These are phyloP conservation scores for Spicauda simplicius DNA, from an alignment of 2,888 invertebrate species.

Conservation along the genomic window DNA sequence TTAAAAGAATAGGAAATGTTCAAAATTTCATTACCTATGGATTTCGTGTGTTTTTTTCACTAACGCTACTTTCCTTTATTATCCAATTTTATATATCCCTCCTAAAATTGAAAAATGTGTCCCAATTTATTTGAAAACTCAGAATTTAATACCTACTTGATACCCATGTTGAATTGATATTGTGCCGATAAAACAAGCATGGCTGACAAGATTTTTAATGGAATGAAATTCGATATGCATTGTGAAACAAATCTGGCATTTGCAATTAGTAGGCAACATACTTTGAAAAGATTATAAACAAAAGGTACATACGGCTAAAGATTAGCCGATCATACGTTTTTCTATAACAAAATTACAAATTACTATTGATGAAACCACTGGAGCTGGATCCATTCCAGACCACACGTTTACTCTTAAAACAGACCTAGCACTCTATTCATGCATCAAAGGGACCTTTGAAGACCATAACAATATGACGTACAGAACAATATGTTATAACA, in stretches of 20 bases:
- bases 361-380: not conserved
- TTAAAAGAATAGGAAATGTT: too few species aligned
- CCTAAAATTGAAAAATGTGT: too few species aligned
- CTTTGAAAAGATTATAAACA: not conserved
- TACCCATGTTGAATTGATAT: not conserved
- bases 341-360: not conserved
- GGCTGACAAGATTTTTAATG: not conserved
- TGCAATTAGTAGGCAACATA: not conserved
- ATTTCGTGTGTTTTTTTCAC: too few species aligned
- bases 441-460: not conserved
- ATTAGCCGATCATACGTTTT: not conserved
- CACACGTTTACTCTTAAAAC: too few species aligned
- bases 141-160: too few species aligned
- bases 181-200: not conserved
- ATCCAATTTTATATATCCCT: too few species aligned
- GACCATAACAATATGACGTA: constrained; percentile 19
- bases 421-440: not conserved
- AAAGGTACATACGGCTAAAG: too few species aligned
- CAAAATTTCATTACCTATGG: too few species aligned
- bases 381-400: too few species aligned
- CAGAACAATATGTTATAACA: constrained; percentile 29
- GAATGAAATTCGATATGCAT: constrained; percentile 2
- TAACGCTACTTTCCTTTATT: too few species aligned
- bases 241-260: not conserved
- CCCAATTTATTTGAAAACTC: too few species aligned